Conservation (phyloP, 2,888 invertebrate species). For the Kryphioiulus occultus region DNA sequence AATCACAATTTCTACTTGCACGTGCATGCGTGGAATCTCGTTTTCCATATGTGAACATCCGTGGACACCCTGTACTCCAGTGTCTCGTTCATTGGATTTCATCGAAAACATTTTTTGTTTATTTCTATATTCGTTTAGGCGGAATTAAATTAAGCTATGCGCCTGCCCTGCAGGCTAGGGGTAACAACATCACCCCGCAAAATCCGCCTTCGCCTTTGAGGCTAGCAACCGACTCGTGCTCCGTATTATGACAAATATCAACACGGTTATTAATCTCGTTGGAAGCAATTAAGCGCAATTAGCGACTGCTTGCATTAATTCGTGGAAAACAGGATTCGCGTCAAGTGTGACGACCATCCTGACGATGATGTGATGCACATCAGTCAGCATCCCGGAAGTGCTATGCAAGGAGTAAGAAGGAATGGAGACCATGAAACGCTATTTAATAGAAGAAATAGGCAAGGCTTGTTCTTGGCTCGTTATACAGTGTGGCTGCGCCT, state of each 20-base stretch:
- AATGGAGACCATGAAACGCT: not conserved
- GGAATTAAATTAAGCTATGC: not conserved
- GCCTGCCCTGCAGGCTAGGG: not conserved
- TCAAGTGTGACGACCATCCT: not conserved
- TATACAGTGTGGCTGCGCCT: not conserved
- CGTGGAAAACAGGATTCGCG: not conserved
- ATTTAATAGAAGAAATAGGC: not conserved
- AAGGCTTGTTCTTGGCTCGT: not conserved
- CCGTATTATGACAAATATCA: not conserved
- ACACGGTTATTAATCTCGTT: not conserved
- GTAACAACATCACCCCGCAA: not conserved
- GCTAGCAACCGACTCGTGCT: not conserved
- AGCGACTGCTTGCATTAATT: not conserved
- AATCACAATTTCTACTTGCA: too few species aligned
- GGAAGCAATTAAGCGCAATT: not conserved
- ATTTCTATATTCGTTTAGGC: not conserved
- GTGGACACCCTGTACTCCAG: too few species aligned
- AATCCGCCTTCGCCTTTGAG: not conserved
- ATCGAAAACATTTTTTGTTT: not conserved
- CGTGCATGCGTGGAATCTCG: too few species aligned
- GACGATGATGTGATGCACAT: not conserved
- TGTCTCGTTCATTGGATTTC: not conserved
- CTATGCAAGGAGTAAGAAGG: too few species aligned
- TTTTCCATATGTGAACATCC: too few species aligned
- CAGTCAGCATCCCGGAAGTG: not conserved